Conservation (phyloP, 1,140 invertebrate species). For the Mercenaria mercenaria region DNA sequence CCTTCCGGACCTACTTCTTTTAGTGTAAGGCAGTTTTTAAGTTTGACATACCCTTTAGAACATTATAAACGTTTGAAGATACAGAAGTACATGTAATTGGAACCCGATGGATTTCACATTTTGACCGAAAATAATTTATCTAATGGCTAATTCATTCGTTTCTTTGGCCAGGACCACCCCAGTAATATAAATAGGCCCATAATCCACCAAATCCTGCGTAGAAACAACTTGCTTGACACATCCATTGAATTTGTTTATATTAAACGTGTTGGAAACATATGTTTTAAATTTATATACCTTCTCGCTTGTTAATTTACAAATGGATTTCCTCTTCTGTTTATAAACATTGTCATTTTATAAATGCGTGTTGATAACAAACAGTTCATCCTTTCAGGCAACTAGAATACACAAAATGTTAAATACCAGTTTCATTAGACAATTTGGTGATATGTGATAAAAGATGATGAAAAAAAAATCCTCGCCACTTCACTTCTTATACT, state of each 20-base stretch:
- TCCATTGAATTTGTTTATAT: constrained; percentile 13
- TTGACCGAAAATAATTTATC: neutral
- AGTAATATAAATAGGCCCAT: neutral
- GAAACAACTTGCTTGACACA: constrained; percentile 35
- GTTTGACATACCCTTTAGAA: too few relatives aligned
- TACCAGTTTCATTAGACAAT: neutral
- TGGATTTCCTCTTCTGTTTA: constrained; percentile 50
- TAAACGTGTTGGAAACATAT: constrained; percentile 53
- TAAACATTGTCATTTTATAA: constrained; percentile 59
- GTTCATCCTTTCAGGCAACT: constrained; percentile 7
- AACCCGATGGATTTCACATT: neutral
- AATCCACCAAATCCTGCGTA: neutral
- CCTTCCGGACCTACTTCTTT: too few relatives aligned
- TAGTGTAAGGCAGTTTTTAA: too few relatives aligned
- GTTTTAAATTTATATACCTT: constrained; percentile 61
- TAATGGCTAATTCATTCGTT: constrained; percentile 9
- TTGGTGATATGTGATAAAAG: too few relatives aligned
- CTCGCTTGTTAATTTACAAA: constrained; percentile 57
- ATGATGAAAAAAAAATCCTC: too few relatives aligned
- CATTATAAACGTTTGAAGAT: neutral
- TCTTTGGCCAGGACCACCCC: constrained; percentile 12
- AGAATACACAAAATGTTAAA: neutral
- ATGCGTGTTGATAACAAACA: constrained; percentile 45
- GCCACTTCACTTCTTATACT: too few relatives aligned
- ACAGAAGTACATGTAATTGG: neutral